Evolutionary conservation across 2,888 invertebrate species (phyloP), one percentile per base, ranked within the genome.

Genomic region (Mallateleia sp.): DNA sequence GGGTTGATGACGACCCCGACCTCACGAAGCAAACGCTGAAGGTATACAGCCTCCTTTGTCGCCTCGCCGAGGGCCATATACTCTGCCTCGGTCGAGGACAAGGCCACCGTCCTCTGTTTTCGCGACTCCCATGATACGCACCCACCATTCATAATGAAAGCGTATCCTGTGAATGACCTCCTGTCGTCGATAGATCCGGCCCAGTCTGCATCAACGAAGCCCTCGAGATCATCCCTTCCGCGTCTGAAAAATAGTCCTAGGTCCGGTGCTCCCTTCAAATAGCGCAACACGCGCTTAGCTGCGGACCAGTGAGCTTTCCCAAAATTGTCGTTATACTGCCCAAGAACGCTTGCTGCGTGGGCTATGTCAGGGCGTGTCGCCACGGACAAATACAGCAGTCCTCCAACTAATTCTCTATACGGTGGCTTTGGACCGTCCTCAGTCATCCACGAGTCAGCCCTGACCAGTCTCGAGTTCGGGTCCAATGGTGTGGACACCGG

Each of bases 341-440:
- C 77, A 18, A 88, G 64, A 18, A 72, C 22, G 47, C 72, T 85
- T 0, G 62, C 77, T 11, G 64, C 38, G 45, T 85, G 72, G 22
- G 85, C 42, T 7, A 88, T 84, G 54, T 84, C 81, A 5, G 86
- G 88, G 9, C 84, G 64, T 24, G 88, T 86, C n/a, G 77, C 83
- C 7, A 84, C 81, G n/a, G 81, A 74, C 0, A 88, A 52, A 24
- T 87, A 88, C 62, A 86, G 66, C 8, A 88, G 50, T 0, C 64
- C 28, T 7, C 82, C 88, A n/a, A 88, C 58, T 25, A 88, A 50
- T 32, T 81, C 69, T 45, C 74, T 34, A 28, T 81, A 87, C 7
- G 87, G 83, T 8, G 71, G 69, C 69, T 42, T 74, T 6, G 54
- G 14, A 14, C 58, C 74, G 25, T 85, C 74, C 11, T 14, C 14